phyloP scores from a whole-genome alignment of 2,797 vertebrate genomes.

The Channa striata region DNA sequence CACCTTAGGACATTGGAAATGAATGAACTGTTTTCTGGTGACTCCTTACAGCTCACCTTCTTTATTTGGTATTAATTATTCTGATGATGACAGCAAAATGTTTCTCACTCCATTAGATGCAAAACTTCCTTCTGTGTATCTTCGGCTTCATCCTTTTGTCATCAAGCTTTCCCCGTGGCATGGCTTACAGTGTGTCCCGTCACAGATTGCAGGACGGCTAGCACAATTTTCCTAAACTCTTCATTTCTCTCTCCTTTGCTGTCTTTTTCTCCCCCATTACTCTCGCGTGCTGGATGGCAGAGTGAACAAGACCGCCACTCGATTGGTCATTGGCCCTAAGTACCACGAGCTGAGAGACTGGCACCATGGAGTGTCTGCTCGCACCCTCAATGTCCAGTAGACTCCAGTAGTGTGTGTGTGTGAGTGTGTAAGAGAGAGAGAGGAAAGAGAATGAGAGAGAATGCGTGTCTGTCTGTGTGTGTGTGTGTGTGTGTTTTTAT shows the following conservation, averaged over 20 bases:
- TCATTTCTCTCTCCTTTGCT: constrained; percentile 43
- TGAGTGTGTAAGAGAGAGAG: constrained; percentile 23
- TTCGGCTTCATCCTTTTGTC: constrained; percentile 12
- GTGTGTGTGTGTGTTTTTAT: constrained; percentile 26
- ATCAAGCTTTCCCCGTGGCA: constrained; percentile 31
- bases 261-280: constrained; percentile 34
- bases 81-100: neutral
- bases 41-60: neutral
- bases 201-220: neutral
- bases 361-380: constrained; percentile 98
- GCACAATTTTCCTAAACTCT: constrained; percentile 32
- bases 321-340: constrained; percentile 92
- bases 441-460: too few relatives aligned
- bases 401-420: constrained; percentile 35
- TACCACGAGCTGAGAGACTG: constrained; percentile 98
- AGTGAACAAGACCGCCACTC: constrained; percentile 89
- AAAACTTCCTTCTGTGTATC: neutral
- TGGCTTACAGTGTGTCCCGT: constrained; percentile 35
- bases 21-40: neutral
- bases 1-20: neutral
- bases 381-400: constrained; percentile 97
- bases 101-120: neutral
- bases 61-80: neutral
- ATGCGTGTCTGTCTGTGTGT: constrained; percentile 22
- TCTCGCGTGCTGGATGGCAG: constrained; percentile 76